A percentile compares a stretch with the other conserved stretches of the same genome.
Conservation (phyloP, 64 coral and sea anemone species). For the Montipora sp. region DNA sequence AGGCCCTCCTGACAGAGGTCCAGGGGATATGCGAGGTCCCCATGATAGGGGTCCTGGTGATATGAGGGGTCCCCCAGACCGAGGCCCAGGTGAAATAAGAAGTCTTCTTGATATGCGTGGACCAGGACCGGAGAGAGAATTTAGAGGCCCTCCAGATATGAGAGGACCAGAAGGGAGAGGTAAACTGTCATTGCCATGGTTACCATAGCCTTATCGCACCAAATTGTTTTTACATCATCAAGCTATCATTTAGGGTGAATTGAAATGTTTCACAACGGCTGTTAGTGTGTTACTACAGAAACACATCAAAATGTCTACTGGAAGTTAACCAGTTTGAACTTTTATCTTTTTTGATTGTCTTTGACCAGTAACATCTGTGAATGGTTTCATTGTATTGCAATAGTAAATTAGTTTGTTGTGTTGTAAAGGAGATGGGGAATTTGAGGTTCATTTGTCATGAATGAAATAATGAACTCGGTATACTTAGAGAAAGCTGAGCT, state of each 20-base stretch:
- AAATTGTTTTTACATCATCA: too few species aligned
- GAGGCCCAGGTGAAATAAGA: slow-evolving; percentile 56
- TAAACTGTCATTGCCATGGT: neutral
- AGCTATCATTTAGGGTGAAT: too few species aligned
- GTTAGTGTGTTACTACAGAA: too few species aligned
- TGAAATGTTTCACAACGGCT: too few species aligned
- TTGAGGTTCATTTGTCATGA: too few species aligned
- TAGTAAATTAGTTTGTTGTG: too few species aligned
- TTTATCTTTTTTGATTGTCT: too few species aligned
- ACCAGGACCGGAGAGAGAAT: slow-evolving; percentile 14
- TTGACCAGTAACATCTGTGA: neutral
- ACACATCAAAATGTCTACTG: neutral
- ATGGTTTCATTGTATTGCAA: neutral
- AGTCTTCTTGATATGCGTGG: slow-evolving; percentile 46
- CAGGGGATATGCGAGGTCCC: slow-evolving; percentile 84
- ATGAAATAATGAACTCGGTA: too few species aligned
- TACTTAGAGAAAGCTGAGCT: too few species aligned
- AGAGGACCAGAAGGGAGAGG: slow-evolving; percentile 64
- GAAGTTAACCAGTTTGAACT: too few species aligned
- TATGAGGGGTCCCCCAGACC: slow-evolving; percentile 11
- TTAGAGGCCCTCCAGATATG: slow-evolving; percentile 39
- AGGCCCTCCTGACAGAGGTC: slow-evolving; percentile 60
- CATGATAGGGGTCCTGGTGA: slow-evolving; percentile 17
- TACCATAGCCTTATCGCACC: too few species aligned
- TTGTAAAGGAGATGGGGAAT: too few species aligned